Percentiles rank a stretch among this genome's conserved stretches.
phyloP scores from a whole-genome alignment of 2,113 vertebrate genomes.

The Stictonetta naevosa region DNA sequence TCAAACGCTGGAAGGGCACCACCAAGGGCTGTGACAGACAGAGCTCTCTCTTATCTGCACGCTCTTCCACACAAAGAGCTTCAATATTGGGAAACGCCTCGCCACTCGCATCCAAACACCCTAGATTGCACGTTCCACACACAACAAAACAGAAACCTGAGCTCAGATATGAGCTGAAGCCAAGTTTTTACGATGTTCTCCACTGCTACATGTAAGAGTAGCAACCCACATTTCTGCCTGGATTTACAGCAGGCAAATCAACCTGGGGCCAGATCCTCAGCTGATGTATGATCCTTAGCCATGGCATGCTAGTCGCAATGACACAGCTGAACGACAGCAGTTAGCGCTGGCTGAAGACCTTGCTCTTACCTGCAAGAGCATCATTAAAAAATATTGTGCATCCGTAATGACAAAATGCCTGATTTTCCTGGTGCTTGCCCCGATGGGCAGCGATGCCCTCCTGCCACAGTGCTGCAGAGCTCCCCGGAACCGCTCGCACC shows the following conservation, averaged over 20 bases:
- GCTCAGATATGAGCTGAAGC: background rate
- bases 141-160: conserved; percentile 35
- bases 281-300: too few relatives aligned
- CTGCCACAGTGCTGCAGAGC: background rate
- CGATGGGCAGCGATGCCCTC: background rate
- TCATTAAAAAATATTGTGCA: background rate
- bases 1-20: background rate
- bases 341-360: background rate
- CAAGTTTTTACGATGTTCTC: background rate
- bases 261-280: background rate
- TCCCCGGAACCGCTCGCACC: background rate
- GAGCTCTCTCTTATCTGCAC: conserved; percentile 20
- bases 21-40: background rate
- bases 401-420: background rate
- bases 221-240: background rate
- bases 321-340: background rate
- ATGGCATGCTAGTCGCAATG: background rate
- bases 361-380: background rate
- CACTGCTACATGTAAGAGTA: background rate
- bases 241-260: conserved; percentile 1
- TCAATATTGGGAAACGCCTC: conserved; percentile 18
- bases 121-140: background rate
- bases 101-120: background rate
- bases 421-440: background rate
- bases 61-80: background rate